Evolutionary conservation across 1,140 invertebrate genomes (phyloP).

Genomic region (Orchestia grillus): DNA sequence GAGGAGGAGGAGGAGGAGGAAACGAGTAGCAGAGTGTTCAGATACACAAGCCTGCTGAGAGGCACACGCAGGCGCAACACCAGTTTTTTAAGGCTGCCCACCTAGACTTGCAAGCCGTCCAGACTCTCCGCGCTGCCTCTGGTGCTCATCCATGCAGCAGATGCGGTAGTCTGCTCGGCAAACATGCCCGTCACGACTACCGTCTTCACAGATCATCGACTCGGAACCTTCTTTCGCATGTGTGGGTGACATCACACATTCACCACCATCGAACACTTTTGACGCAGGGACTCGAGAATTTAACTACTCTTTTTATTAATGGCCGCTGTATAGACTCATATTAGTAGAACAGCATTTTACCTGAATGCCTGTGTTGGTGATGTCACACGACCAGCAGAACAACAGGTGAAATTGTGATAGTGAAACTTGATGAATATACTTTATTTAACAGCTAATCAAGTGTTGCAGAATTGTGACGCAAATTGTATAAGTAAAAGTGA

Average conservation of each 20-base stretch:
- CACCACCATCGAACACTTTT: not conserved
- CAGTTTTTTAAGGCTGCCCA: slow-evolving; percentile 30
- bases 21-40: not conserved
- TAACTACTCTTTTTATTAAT: not conserved
- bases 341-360: not conserved
- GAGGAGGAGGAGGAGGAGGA: not conserved
- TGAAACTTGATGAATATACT: not conserved
- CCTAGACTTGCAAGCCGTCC: slow-evolving; percentile 32
- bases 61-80: not conserved
- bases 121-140: not conserved
- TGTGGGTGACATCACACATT: not conserved
- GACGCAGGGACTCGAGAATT: not conserved
- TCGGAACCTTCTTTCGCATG: not conserved
- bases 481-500: not conserved
- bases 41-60: not conserved
- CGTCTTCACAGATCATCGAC: slow-evolving; percentile 47
- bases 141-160: slow-evolving; percentile 30
- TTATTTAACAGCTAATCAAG: not conserved
- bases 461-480: not conserved
- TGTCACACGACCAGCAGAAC: not conserved
- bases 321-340: not conserved
- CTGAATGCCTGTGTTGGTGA: not conserved
- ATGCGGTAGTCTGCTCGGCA: slow-evolving; percentile 30
- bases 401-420: not conserved
- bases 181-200: slow-evolving; percentile 37